A percentile compares a stretch with the other conserved stretches of the same genome.
Conservation (phyloP, 2,888 invertebrate species). For the Tenthredo distinguenda region DNA sequence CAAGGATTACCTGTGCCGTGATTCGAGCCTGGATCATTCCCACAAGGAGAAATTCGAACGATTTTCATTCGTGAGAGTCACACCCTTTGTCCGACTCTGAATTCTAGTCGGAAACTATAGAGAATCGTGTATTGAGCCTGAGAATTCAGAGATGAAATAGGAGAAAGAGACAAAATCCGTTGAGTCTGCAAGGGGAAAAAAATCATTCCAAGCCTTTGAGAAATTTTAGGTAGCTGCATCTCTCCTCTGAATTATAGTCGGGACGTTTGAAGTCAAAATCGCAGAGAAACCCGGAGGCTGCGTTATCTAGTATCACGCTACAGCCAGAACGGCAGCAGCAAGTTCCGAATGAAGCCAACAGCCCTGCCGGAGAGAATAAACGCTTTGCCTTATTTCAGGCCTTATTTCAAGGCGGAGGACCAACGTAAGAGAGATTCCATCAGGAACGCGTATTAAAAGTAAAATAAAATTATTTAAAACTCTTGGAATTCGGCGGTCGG, state of each 20-base stretch:
- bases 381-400: neutral
- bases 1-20: neutral
- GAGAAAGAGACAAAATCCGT: neutral
- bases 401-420: neutral
- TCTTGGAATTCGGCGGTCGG: constrained; percentile 66
- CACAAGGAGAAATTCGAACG: neutral
- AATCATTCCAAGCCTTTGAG: neutral
- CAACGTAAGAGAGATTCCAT: constrained; percentile 64
- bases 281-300: constrained; percentile 39
- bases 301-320: constrained; percentile 44
- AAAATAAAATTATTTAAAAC: constrained; percentile 73
- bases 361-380: constrained; percentile 27
- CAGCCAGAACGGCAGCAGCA: neutral
- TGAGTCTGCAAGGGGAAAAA: neutral
- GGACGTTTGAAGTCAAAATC: constrained; percentile 44
- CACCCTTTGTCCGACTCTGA: neutral
- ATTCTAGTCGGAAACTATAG: neutral
- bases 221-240: constrained; percentile 30
- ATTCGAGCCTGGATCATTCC: neutral
- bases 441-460: constrained; percentile 69
- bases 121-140: no score
- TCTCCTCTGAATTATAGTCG: constrained; percentile 3
- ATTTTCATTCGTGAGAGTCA: neutral
- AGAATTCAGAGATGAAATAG: neutral
- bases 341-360: constrained; percentile 35